Conservation (phyloP, 2,113 vertebrate genomes). For the Ginglymostoma cirratum region DNA sequence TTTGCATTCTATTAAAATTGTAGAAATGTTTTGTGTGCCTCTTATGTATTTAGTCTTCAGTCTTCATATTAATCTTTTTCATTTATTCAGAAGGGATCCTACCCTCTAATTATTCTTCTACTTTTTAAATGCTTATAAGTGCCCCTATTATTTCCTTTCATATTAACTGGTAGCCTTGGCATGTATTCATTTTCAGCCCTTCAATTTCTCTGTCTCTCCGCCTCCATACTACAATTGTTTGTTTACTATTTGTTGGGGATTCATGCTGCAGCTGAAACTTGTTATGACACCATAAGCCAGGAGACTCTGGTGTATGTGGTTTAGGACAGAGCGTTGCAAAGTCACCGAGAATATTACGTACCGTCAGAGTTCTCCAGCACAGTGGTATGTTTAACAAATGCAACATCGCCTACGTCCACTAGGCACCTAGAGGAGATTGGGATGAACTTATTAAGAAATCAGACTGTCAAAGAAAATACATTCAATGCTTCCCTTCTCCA, state of each 20-base stretch:
- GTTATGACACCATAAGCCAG: not conserved
- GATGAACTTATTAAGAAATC: not conserved
- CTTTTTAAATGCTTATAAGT: not conserved
- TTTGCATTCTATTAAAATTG: not conserved
- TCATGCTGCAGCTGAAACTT: not conserved
- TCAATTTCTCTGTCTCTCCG: not conserved
- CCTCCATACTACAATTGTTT: not conserved
- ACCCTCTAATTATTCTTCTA: not conserved
- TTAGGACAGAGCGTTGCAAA: not conserved
- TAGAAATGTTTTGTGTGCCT: not conserved
- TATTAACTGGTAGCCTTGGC: not conserved
- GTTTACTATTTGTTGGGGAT: not conserved
- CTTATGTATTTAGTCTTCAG: not conserved
- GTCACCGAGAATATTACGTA: not conserved
- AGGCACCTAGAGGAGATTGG: constrained; percentile 11
- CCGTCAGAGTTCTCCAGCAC: constrained; percentile 19
- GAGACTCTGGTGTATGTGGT: not conserved
- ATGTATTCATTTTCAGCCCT: not conserved
- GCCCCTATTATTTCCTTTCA: not conserved
- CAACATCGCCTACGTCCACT: constrained; percentile 16
- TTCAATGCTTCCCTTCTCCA: not conserved
- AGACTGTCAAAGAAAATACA: not conserved
- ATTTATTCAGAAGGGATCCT: not conserved
- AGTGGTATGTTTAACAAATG: constrained; percentile 20
- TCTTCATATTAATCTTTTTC: not conserved